Base-by-base conservation (phyloP, 1,140 invertebrate species). In the Calliphora vicina region DNA sequence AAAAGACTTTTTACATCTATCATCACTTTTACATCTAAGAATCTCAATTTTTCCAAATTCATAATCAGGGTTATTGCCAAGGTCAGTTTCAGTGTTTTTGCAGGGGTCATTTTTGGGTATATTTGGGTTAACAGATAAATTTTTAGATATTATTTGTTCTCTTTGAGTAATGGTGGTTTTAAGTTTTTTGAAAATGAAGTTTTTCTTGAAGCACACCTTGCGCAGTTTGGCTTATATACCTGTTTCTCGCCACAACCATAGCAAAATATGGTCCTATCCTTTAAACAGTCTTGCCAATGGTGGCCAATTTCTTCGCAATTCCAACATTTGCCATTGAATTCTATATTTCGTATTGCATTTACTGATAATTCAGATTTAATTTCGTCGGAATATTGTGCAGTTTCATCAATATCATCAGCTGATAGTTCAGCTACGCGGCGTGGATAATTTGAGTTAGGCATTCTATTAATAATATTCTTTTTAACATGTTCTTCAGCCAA, bases 241-340 rank as follows among this genome's bases (percentile, higher is more conserved):
- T 50, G 17, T 25, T 45, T 45, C 13, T n/a, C 42, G 13, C 42
- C 78, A 50, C 78, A 80, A 25, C 78, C 78, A 80, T 80, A 80
- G 25, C 78, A 80, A 23, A 80, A 73, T 9, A 73, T 26, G 13
- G 12, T 15, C 27, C 25, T 20, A 26, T 20, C 23, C 27, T 27
- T 25, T 26, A 45, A 4, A 13, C 78, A 80, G n/a, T 71, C 67
- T 25, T 71, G 13, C 67, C n/a, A 71, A 13, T 25, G 25, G 25
- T 71, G 67, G n/a, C 78, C 78, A 20, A n/a, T 25, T 45, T 80
- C 35, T 23, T 50, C 25, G 42, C 78, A 80, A 50, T 50, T 80
- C 78, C 78, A 80, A 50, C 78, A 80, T 10, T 35, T 35, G 35
- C 35, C 35, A 35, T 35, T 35, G 5, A 35, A 6, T 35, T 35